Base-by-base conservation (phyloP, 37 sponge, comb jelly and placozoan genomes). In the Geodia barretti region DNA sequence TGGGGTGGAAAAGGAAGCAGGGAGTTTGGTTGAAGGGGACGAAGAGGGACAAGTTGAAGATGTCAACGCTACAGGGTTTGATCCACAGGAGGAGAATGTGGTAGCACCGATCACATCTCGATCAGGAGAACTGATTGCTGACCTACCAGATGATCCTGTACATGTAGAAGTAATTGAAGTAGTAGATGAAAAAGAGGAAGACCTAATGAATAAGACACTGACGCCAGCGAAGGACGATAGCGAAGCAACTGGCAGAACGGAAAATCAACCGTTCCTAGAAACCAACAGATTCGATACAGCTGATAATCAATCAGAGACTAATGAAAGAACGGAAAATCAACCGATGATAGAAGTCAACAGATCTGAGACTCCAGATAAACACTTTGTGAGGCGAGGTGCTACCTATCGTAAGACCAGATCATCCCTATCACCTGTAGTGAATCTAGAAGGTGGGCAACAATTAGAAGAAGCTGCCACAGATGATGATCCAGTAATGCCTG, bases 371-470 rank as follows among this genome's bases (percentile, higher is more conserved):
- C 11, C 14, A 17, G 54, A 47, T 17, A 14, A 14, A 47, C 11
- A 47, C 14, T 47, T 17, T 47, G 14, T 43, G 7, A 60, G 25
- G 30, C 70, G 64, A 61, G 26, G 29, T 17, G 81, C 59, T 47
- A 81, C 81, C 1, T 81, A 39, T 71, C 30, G 35, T 9, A 81
- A 81, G 72, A 43, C 37, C 24, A 29, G 40, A 3, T 20, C 64
- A 36, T 64, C 77, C 7, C 41, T 77, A 4, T 38, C 75, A 28
- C 75, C 75, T 59, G 33, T 47, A 7, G n/a, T 31, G 21, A 3
- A 30, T 1, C 1, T 26, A 1, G 68, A 29, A 3, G 34, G 68
- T 68, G 33, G 20, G 34, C 68, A 7, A 21, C 34, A 28, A 33
- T 5, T 33, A 29, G 33, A 7, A 68, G 34, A 31, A 64, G 30